Base-by-base conservation (phyloP, 2,888 invertebrate species). In the Unio delphinus region DNA sequence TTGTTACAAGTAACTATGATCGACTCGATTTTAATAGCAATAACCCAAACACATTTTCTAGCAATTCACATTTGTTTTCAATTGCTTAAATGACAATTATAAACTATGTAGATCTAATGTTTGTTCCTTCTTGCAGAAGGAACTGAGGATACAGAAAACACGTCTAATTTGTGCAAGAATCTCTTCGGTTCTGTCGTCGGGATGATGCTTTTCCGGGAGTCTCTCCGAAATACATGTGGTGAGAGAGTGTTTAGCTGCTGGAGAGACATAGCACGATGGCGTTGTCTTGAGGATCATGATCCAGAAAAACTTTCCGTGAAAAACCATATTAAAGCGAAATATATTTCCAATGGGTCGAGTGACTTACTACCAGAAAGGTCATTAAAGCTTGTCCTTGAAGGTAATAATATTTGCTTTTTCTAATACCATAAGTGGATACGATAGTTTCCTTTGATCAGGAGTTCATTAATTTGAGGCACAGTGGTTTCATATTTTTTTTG, bases 131-230 rank as follows among this genome's bases (percentile, higher is more conserved):
- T 34, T 28, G 18, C 64, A 73, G 75, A 68, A 30, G 67, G 67
- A 23, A 30, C 45, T 23, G 71, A 74, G 18, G 69, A 78, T 59
- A 68, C 66, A 0, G 72, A 68, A 7, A 68, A 70, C 18, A 62
- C 65, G 6, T 64, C 64, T 7, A 74, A 64, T 15, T 76, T 80
- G 55, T 68, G 65, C 7, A 62, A 73, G 11, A 83, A 83, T 63
- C 57, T 82, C n/a, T 54, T 83, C 15, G 80, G 83, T 26, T 75
- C 74, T 23, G 77, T 70, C 28, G 59, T 75, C 2, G 83, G 83
- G 3, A 82, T 82, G 83, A 64, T 78, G 61, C 65, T 80, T 61
- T 81, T 83, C 70, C 73, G 81, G 7, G 81, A 83, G 57, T 80
- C 73, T 4, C 61, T 83, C 59, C 62, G 74, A 4, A 76, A 75